A percentile compares a stretch with the other conserved stretches of the same genome.
phyloP scores from a whole-genome alignment of 2,888 invertebrate species.

The Parthenolecanium corni region DNA sequence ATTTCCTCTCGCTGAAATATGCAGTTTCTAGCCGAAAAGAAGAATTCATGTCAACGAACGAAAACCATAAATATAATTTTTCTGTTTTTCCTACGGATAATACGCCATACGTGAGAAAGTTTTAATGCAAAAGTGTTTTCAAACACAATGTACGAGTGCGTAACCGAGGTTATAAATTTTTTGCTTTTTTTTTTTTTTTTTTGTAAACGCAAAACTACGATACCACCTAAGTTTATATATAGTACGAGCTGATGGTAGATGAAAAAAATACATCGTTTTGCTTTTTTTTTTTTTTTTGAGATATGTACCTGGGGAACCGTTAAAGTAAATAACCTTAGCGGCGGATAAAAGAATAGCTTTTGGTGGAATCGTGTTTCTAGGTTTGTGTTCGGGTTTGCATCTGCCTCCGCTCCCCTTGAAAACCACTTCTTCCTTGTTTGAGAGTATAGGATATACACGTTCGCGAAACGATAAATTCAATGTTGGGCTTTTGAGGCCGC shows the following conservation, averaged over 20 bases:
- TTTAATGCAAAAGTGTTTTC: not conserved
- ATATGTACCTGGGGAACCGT: conserved; percentile 10
- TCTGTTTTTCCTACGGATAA: not conserved
- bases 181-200: not conserved
- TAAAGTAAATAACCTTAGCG: conserved; percentile 7
- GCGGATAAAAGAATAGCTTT: conserved; percentile 4
- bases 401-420: not conserved
- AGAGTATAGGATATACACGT: not conserved
- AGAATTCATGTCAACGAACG: not conserved
- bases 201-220: too few species aligned
- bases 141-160: not conserved
- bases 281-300: not conserved
- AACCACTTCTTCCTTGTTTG: not conserved
- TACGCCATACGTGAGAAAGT: not conserved
- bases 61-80: not conserved
- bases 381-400: not conserved
- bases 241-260: too few species aligned
- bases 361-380: not conserved
- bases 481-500: not conserved
- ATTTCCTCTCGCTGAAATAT: conserved; percentile 1
- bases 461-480: not conserved
- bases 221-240: too few species aligned
- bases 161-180: not conserved
- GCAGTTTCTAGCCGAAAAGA: not conserved
- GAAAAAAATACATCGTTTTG: too few species aligned